phyloP scores from a whole-genome alignment of 2,797 vertebrate genomes.

The Tenualosa thibaudeaui region DNA sequence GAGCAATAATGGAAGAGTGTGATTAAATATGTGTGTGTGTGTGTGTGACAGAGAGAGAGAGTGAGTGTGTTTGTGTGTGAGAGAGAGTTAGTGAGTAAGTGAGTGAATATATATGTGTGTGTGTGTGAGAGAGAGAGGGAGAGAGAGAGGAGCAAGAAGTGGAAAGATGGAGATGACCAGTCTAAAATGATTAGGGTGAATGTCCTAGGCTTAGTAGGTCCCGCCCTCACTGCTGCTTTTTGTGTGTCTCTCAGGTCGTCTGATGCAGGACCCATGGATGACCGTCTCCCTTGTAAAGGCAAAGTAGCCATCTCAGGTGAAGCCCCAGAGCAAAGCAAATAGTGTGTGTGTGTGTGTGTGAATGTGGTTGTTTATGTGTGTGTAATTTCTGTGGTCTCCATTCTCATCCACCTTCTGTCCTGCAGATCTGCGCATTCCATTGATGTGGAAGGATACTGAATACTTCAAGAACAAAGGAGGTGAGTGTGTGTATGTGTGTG shows the following conservation, averaged over 20 bases:
- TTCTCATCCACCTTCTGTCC: conserved; percentile 31
- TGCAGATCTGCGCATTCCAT: conserved; percentile 90
- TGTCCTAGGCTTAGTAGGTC: too few relatives aligned
- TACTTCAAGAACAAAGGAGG: conserved; percentile 98
- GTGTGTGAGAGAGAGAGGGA: not conserved
- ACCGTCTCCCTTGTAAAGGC: conserved; percentile 85
- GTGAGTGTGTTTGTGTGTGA: too few relatives aligned
- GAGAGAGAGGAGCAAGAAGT: too few relatives aligned
- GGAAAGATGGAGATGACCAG: too few relatives aligned
- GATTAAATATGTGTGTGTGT: too few relatives aligned
- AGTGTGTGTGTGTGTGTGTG: not conserved
- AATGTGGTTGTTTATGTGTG: not conserved
- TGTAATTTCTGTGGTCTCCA: conserved; percentile 29
- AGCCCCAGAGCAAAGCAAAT: conserved; percentile 27
- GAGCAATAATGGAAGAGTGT: not conserved
- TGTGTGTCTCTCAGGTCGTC: conserved; percentile 72
- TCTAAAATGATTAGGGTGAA: too few relatives aligned
- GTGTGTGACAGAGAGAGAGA: too few relatives aligned
- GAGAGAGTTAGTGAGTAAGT: not conserved
- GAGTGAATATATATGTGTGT: too few relatives aligned
- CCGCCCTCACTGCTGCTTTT: not conserved
- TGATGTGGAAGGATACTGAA: conserved; percentile 98
- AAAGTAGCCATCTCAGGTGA: conserved; percentile 89
- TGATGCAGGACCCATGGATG: conserved; percentile 74
- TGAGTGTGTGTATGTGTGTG: conserved; percentile 60